Evolutionary conservation across 1,140 invertebrate species (phyloP).

Genomic region (Drosophila yakuba): DNA sequence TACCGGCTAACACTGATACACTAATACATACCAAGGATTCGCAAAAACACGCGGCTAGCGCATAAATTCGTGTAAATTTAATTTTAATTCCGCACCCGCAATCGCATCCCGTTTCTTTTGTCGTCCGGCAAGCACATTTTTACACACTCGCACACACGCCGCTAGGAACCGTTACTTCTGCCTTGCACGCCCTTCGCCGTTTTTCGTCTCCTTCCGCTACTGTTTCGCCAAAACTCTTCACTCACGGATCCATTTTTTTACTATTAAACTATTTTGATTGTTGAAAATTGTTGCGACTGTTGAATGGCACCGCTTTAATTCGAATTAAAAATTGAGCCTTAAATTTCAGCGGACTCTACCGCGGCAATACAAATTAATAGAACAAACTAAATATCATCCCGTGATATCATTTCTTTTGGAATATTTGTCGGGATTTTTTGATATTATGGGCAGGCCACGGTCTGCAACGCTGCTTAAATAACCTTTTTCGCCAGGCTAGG

Average conservation of each 20-base stretch:
- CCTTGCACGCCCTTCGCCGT: constrained; percentile 55
- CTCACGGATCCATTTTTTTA: constrained; percentile 28
- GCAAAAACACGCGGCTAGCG: constrained; percentile 55
- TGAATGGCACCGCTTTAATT: constrained; percentile 9
- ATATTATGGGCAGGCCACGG: not conserved
- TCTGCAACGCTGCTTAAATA: constrained; percentile 6
- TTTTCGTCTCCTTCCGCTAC: constrained; percentile 44
- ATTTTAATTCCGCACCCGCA: constrained; percentile 62
- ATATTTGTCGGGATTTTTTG: constrained; percentile 13
- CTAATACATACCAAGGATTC: constrained; percentile 52
- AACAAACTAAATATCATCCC: constrained; percentile 25
- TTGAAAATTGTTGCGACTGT: constrained; percentile 4
- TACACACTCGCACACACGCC: constrained; percentile 37
- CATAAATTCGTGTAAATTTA: constrained; percentile 70
- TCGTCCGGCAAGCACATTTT: constrained; percentile 45
- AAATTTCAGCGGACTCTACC: not conserved
- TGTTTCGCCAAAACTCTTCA: constrained; percentile 26
- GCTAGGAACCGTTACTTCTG: constrained; percentile 71
- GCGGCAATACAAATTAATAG: constrained; percentile 8
- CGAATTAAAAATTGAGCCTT: not conserved
- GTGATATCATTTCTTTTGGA: constrained; percentile 7
- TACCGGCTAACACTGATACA: constrained; percentile 45
- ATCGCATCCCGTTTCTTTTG: constrained; percentile 47
- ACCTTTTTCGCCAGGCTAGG: not conserved
- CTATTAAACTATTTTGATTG: constrained; percentile 30